phyloP scores from a whole-genome alignment of 2,113 vertebrate genomes.

The Notarius lentiginosus region DNA sequence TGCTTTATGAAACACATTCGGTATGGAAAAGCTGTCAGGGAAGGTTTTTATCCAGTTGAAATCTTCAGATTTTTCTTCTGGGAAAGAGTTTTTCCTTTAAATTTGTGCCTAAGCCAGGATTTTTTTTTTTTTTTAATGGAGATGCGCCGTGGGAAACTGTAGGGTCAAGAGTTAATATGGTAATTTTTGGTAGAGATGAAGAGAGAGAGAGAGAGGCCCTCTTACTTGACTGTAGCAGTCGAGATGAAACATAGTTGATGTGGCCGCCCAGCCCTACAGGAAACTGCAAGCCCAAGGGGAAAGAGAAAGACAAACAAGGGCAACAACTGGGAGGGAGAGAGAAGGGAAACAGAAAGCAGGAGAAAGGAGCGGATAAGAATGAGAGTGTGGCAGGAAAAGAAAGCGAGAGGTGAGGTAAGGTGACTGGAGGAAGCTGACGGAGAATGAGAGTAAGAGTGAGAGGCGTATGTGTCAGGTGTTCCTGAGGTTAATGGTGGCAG shows the following conservation, averaged over 20 bases:
- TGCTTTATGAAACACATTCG: not conserved
- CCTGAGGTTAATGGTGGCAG: conserved; percentile 48
- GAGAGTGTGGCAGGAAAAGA: conserved; percentile 28
- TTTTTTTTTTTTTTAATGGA: not conserved
- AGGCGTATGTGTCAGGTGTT: conserved; percentile 71
- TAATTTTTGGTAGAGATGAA: conserved; percentile 14
- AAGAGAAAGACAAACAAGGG: conserved; percentile 79
- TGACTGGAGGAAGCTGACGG: conserved; percentile 18
- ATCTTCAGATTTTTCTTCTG: not conserved
- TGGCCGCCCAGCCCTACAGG: conserved; percentile 75
- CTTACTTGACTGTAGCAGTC: conserved; percentile 68
- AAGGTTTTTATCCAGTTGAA: not conserved
- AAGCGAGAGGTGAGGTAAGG: conserved; percentile 45
- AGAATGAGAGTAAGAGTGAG: conserved; percentile 39
- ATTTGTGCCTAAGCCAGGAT: not conserved
- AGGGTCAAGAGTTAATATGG: conserved; percentile 10
- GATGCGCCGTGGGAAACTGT: not conserved
- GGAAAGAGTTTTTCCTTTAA: conserved; percentile 3
- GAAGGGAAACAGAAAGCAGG: conserved; percentile 29
- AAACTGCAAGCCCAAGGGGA: conserved; percentile 73
- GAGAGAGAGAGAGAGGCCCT: conserved; percentile 55
- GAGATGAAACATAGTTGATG: conserved; percentile 74
- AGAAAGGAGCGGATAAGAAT: conserved; percentile 11
- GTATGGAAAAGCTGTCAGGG: not conserved
- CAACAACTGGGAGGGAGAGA: conserved; percentile 63